Base-by-base conservation (phyloP, 1,140 invertebrate species). In the honey bee (Apis mellifera) region DNA sequence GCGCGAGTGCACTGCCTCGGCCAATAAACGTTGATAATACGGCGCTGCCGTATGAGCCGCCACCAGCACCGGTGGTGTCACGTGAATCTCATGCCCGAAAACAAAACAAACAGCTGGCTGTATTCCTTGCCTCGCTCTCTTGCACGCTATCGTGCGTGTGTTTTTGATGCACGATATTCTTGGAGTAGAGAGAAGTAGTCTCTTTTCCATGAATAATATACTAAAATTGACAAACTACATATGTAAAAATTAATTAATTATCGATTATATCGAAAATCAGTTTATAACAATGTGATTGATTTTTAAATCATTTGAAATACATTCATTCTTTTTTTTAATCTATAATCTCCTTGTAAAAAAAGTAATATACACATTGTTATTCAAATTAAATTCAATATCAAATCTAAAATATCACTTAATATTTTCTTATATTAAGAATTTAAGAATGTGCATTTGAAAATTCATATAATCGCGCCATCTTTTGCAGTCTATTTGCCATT, bases 51-150 rank as follows among this genome's bases (percentile, higher is more conserved):
- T 65, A 69, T 80, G 89, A 88, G 90, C 90, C 89, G 92, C 90
- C 91, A 90, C 90, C 81, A 89, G 85, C 89, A 88, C 90, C 87
- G 79, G 84, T 85, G 89, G 89, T 90, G 90, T 93, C 93, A 93
- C 92, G 93, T 92, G 91, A 92, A 91, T 92, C 90, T 93, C 92
- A 92, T 93, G 90, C 92, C 90, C 90, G 90, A 93, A 93, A 94
- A 93, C 92, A 94, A 93, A 93, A 93, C 91, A 93, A 94, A 94
- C 92, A 93, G 92, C 91, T 94, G 92, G 91, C 88, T 69, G 72
- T 79, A 52, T 73, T 69, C 85, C 80, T 85, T 82, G 79, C 74
- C 83, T 83, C 83, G 76, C 81, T 85, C 84, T 59, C 72, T 70
- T 80, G 78, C 83, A 82, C 77, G 78, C 83, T 75, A 82, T 75